Evolutionary conservation across 2,797 vertebrate species (phyloP).

Genomic region (Oryzias sinensis): DNA sequence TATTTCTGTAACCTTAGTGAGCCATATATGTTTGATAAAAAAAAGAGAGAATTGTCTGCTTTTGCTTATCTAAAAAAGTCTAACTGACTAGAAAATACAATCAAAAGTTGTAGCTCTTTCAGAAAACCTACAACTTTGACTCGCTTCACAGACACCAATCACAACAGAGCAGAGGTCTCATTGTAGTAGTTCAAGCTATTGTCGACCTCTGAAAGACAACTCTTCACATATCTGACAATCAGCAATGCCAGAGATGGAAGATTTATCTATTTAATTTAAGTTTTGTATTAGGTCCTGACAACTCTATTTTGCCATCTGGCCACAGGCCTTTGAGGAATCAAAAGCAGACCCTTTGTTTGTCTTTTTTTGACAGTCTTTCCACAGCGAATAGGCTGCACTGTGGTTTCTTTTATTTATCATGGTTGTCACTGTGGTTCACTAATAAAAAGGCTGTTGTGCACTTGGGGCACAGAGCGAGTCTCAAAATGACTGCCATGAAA

Average conservation of each 20-base stretch:
- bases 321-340: constrained; percentile 27
- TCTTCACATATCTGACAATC: constrained; percentile 21
- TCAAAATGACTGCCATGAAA: constrained; percentile 46
- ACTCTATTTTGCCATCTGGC: constrained; percentile 60
- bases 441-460: constrained; percentile 48
- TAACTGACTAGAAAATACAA: constrained; percentile 11
- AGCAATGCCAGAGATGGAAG: constrained; percentile 53
- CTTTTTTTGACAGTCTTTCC: constrained; percentile 28
- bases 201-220: constrained; percentile 31
- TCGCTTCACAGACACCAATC: constrained; percentile 10
- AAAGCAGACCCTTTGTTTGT: constrained; percentile 17
- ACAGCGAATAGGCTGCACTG: constrained; percentile 2
- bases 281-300: constrained; percentile 65
- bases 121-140: constrained; percentile 2
- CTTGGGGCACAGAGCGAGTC: constrained; percentile 44
- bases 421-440: constrained; percentile 37
- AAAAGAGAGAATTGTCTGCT: too few relatives aligned
- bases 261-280: constrained; percentile 76
- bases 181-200: constrained; percentile 32
- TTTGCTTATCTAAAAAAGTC: constrained; percentile 13
- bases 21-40: too few relatives aligned
- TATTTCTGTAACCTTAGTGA: too few relatives aligned
- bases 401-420: constrained; percentile 54
- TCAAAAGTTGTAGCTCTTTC: constrained; percentile 14
- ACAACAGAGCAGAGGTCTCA: constrained; percentile 3